Evolutionary conservation across 2,888 invertebrate species (phyloP).

Genomic region (Hydrotaea diabolus): DNA sequence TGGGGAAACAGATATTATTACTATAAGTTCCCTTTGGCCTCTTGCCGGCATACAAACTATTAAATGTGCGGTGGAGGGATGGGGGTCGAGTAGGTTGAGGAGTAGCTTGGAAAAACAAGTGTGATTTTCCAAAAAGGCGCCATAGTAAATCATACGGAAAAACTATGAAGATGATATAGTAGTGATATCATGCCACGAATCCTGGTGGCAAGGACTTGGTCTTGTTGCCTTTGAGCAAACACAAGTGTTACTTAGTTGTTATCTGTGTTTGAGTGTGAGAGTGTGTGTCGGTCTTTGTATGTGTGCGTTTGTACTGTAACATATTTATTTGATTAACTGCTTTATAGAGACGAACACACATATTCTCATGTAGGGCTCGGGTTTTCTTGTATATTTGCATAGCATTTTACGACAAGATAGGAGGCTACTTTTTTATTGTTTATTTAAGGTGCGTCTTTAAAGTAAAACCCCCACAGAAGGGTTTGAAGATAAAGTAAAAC

Average conservation of each 20-base stretch:
- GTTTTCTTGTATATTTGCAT: no score
- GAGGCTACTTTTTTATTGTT: no score
- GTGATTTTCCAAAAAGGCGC: conserved; percentile 53
- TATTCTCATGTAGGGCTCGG: conserved; percentile 56
- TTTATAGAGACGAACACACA: conserved; percentile 56
- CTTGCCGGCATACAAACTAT: conserved; percentile 45
- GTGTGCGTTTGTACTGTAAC: conserved; percentile 42
- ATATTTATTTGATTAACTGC: conserved; percentile 72
- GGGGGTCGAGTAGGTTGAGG: not conserved
- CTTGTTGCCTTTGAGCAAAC: conserved; percentile 34
- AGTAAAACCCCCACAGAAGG: no score
- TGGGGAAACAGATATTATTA: conserved; percentile 22
- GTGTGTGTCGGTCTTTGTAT: conserved; percentile 26
- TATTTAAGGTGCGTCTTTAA: no score
- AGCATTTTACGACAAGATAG: no score
- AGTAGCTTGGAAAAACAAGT: conserved; percentile 23
- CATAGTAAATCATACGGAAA: conserved; percentile 61
- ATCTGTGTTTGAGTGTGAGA: conserved; percentile 27
- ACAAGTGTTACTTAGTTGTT: conserved; percentile 66
- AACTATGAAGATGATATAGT: conserved; percentile 30
- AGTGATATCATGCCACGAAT: conserved; percentile 1
- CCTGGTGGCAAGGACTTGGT: conserved; percentile 27
- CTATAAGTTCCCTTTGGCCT: not conserved
- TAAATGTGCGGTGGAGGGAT: conserved; percentile 18
- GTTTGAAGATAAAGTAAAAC: no score